Evolutionary conservation across 2,113 vertebrate genomes (phyloP), one percentile per base, ranked within the genome.

Genomic region (Bubo bubo): DNA sequence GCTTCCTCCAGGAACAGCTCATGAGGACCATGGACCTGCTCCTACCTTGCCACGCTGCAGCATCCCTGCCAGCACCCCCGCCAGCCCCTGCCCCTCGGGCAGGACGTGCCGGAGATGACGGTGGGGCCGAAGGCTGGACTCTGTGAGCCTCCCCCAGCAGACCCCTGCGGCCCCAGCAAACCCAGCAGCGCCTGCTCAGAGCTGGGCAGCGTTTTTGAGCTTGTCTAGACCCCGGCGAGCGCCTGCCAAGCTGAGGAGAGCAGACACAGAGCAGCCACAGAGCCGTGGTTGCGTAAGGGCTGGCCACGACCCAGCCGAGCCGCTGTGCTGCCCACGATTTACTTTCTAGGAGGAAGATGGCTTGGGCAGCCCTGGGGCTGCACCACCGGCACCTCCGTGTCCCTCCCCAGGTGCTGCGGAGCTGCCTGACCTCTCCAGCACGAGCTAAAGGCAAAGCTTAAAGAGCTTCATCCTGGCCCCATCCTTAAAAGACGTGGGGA

Each of bases 341-440:
- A 35, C 96, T 91, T 97, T 96, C 93, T 60, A 97, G 97, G 97
- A 97, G 87, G 76, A 94, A 74, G 32, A 58, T n/a, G 39, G 22
- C 21, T 15, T 3, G 50, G 67, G 17, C 59, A 70, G 26, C 47
- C 20, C 47, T 1, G 1, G 43, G 17, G 83, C 81, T 7, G 34
- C 35, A 10, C 6, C 77, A 7, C 21, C 4, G 1, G 26, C 75
- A 35, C 41, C 66, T 28, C 81, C 3, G 24, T 1, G 0, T n/a
- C 35, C 32, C 39, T 32, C 3, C 67, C 3, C 0, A 1, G 37
- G 58, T 70, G 81, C 7, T 7, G 3, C 0, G 0, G 72, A 62
- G 58, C 79, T 20, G 67, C 80, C 63, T 14, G 77, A 34, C n/a
- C 23, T 0, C 43, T 62, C 58, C 43, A 63, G 59, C 35, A 7